These are phyloP conservation scores for Drosophila vallismaia DNA, from an alignment of 2,888 invertebrate species.

Conservation along the genomic window DNA sequence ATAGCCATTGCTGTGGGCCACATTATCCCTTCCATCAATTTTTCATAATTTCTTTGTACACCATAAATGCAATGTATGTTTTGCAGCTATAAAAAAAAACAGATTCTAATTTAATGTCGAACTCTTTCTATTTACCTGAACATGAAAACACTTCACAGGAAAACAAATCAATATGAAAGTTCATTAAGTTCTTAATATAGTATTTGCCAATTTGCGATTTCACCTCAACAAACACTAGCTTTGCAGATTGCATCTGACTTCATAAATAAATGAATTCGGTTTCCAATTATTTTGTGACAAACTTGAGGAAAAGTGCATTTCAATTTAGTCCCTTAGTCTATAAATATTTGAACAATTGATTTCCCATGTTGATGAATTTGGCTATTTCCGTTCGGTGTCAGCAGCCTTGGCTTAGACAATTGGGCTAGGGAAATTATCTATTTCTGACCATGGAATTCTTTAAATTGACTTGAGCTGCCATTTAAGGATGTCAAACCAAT, in stretches of 20 bases:
- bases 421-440: conserved; percentile 12
- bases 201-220: background rate
- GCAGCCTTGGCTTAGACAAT: conserved; percentile 13
- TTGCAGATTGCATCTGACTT: conserved; percentile 1
- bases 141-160: background rate
- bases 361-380: conserved; percentile 32
- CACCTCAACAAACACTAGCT: background rate
- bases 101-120: too few relatives aligned
- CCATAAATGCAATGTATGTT: too few relatives aligned
- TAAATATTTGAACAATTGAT: conserved; percentile 42
- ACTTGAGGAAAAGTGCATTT: conserved; percentile 28
- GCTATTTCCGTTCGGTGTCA: conserved; percentile 14
- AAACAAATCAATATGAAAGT: background rate
- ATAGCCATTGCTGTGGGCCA: too few relatives aligned
- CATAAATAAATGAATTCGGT: background rate
- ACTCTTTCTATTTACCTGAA: too few relatives aligned
- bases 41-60: too few relatives aligned
- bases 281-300: conserved; percentile 19
- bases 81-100: too few relatives aligned
- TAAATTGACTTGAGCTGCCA: conserved; percentile 16
- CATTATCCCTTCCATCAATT: too few relatives aligned
- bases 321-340: conserved; percentile 12
- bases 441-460: conserved; percentile 35
- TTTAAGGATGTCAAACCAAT: conserved; percentile 35
- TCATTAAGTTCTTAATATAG: background rate